phyloP scores from a whole-genome alignment of 2,113 vertebrate species.

The Myocastor coypus region DNA sequence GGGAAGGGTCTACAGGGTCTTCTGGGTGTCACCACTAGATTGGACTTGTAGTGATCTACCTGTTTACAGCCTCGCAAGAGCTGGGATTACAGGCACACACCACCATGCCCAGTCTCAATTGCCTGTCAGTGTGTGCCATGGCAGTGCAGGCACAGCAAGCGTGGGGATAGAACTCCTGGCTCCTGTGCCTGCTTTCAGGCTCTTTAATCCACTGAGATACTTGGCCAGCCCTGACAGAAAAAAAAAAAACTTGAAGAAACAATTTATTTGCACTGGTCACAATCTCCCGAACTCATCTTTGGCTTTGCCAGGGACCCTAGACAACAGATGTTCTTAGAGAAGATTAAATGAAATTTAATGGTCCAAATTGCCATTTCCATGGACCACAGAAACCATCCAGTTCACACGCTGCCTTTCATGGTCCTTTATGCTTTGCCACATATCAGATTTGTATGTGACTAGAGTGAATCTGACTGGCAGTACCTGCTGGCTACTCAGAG shows the following conservation, averaged over 20 bases:
- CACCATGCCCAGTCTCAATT: too few relatives aligned
- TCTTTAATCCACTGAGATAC: too few relatives aligned
- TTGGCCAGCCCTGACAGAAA: slow-evolving; percentile 15
- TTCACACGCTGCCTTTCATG: slow-evolving; percentile 75
- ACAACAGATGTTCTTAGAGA: slow-evolving; percentile 85
- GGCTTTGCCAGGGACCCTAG: slow-evolving; percentile 56
- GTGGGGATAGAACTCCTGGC: too few relatives aligned
- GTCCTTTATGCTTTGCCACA: slow-evolving; percentile 75
- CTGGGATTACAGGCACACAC: too few relatives aligned
- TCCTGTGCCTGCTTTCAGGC: too few relatives aligned
- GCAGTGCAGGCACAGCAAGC: too few relatives aligned
- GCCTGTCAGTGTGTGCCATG: too few relatives aligned
- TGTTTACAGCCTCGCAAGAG: too few relatives aligned
- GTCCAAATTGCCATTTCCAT: slow-evolving; percentile 86
- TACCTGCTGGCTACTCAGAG: slow-evolving; percentile 74
- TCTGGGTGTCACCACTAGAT: too few relatives aligned
- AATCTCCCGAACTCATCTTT: slow-evolving; percentile 76
- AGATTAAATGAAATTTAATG: slow-evolving; percentile 88
- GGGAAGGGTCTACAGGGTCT: too few relatives aligned
- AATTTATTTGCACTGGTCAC: slow-evolving; percentile 83
- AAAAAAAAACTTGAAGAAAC: slow-evolving; percentile 74
- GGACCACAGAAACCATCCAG: slow-evolving; percentile 81
- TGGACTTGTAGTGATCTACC: too few relatives aligned
- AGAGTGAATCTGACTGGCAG: slow-evolving; percentile 80
- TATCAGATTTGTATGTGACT: slow-evolving; percentile 83